Evolutionary conservation across 35 echinoderm and acorn worm species (phyloP), one percentile per base, ranked within the genome.

Genomic region (Lytechinus pictus): DNA sequence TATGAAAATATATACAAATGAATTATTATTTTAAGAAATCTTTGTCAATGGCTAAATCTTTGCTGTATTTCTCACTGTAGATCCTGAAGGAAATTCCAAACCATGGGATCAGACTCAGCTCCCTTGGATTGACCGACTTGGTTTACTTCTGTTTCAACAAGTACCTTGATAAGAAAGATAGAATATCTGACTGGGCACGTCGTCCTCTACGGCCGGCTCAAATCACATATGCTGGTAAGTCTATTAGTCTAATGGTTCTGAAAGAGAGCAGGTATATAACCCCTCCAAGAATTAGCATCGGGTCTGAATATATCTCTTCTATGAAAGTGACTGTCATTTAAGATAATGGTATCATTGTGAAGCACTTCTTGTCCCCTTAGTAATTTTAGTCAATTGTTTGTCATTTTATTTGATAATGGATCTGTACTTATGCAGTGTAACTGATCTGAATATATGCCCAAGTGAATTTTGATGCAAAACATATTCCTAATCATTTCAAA

Each of bases 151-250:
- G 98, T 92, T 97, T 99, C 89, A 97, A 96, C 4, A 96, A 96
- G 86, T 94, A 96, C 27, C 93, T 99, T n/a, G 95, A 98, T 56
- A 99, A 98, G 89, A 95, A 89, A 54, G 98, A 98, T 58, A 95
- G 97, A 52, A 91, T 98, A 86, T 98, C 97, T 66, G 90, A 98
- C 94, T 99, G 98, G 98, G 98, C 98, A 86, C 89, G 91, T 8
- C 86, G 98, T 10, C 98, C 98, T 9, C 93, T 99, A 8, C 71
- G 97, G 55, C 66, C 55, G 57, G 94, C 96, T 8, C 98, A 99
- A 92, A 54, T 97, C 16, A 52, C 95, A 54, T 99, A 99, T 95
- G 97, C 95, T 87, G 98, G 98, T 99, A 94, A 95, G 94, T 96
- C 10, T n/a, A 4, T 94, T 6, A 21, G 21, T 51, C 9, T 94